Percentiles rank a stretch among this genome's conserved stretches.
phyloP scores from a whole-genome alignment of 2,888 invertebrate genomes.

The Machimus atricapillus region DNA sequence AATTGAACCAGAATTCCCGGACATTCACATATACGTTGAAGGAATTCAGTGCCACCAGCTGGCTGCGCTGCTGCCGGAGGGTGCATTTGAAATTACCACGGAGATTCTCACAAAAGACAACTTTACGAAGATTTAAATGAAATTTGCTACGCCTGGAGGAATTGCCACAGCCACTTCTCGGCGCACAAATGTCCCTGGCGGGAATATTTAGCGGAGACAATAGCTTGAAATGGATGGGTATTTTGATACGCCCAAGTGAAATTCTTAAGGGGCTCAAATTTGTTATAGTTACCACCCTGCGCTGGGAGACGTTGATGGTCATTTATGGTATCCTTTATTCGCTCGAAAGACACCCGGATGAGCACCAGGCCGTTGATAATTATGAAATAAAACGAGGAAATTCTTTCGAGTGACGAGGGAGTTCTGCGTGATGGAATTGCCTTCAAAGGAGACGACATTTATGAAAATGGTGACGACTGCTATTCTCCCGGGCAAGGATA shows the following conservation, averaged over 20 bases:
- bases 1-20: neutral
- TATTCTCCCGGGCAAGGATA: neutral
- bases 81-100: neutral
- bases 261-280: neutral
- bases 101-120: neutral
- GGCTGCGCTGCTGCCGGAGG: neutral
- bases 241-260: constrained; percentile 22
- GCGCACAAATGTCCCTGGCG: neutral
- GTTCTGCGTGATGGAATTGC: neutral
- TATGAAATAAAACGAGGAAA: neutral
- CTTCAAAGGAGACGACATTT: neutral
- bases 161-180: neutral
- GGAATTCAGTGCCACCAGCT: neutral
- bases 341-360: neutral
- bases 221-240: neutral
- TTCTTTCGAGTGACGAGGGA: neutral
- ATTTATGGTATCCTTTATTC: neutral
- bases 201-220: neutral
- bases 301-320: neutral
- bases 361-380: constrained; percentile 30
- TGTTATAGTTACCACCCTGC: neutral
- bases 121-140: constrained; percentile 2
- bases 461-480: neutral
- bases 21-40: neutral
- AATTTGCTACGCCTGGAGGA: constrained; percentile 14